Percentiles rank a stretch among this genome's conserved stretches.
Evolutionary conservation across 2,113 vertebrate species (phyloP).

Genomic region (Hydrolagus affinis): DNA sequence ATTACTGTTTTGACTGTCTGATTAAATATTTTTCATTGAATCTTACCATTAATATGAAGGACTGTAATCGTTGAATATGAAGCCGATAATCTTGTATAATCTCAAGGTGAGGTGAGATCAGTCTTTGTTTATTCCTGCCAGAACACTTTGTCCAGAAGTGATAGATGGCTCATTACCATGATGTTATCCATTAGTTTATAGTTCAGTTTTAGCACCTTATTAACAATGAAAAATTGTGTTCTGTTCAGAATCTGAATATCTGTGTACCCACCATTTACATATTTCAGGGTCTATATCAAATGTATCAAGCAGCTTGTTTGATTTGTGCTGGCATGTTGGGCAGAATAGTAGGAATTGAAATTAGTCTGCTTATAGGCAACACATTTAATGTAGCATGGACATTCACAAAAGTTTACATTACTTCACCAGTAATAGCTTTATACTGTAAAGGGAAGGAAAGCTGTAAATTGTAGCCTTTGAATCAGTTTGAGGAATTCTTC

Average conservation of each 20-base stretch:
- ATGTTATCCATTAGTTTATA: neutral
- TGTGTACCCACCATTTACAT: neutral
- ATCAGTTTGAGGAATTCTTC: no score
- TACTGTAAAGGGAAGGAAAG: no score
- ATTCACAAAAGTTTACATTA: neutral
- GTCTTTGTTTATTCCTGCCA: no score
- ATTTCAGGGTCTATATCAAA: neutral
- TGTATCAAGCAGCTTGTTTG: neutral
- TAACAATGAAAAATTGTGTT: neutral
- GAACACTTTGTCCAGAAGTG: neutral
- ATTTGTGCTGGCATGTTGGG: neutral
- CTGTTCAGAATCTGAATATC: neutral
- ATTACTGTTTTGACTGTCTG: no score
- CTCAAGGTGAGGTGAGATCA: no score
- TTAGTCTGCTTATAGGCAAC: neutral
- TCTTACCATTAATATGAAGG: no score
- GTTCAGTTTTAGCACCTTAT: neutral
- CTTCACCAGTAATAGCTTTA: no score
- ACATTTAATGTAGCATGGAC: neutral
- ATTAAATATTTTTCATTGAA: no score
- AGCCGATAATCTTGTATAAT: no score
- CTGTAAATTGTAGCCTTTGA: no score
- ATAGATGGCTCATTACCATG: neutral
- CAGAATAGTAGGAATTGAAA: neutral
- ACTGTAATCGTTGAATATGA: no score